Evolutionary conservation across 2,113 vertebrate species (phyloP).

Genomic region (Numenius arquata): DNA sequence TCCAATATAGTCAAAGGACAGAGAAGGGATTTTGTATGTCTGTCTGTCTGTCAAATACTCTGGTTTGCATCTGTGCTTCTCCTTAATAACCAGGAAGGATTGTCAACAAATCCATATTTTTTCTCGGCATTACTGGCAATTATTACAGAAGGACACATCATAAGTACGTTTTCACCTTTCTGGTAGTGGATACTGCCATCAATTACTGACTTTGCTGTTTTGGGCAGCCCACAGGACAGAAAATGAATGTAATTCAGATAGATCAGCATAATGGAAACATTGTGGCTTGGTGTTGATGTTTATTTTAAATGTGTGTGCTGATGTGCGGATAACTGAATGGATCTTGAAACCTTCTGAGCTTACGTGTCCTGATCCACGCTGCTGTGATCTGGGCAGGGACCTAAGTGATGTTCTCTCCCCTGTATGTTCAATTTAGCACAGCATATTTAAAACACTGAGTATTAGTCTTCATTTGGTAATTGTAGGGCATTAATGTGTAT

Average conservation of each 20-base stretch:
- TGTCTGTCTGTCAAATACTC: not conserved
- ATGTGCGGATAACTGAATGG: not conserved
- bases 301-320: conserved; percentile 22
- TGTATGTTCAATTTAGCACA: not conserved
- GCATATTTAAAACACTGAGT: conserved; percentile 42
- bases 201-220: conserved; percentile 5
- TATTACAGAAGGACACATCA: not conserved
- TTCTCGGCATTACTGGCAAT: not conserved
- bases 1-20: not conserved
- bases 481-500: conserved; percentile 67
- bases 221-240: not conserved
- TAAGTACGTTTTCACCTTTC: not conserved
- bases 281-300: conserved; percentile 12
- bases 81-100: not conserved
- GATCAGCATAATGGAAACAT: conserved; percentile 3
- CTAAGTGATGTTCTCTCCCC: not conserved
- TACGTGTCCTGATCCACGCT: not conserved
- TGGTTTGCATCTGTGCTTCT: not conserved
- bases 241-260: conserved; percentile 4
- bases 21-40: not conserved
- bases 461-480: conserved; percentile 69
- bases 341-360: not conserved
- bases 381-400: not conserved
- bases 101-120: not conserved
- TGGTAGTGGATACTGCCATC: not conserved